Base-by-base conservation (phyloP, 2,888 invertebrate genomes). In the Apamea crenata region DNA sequence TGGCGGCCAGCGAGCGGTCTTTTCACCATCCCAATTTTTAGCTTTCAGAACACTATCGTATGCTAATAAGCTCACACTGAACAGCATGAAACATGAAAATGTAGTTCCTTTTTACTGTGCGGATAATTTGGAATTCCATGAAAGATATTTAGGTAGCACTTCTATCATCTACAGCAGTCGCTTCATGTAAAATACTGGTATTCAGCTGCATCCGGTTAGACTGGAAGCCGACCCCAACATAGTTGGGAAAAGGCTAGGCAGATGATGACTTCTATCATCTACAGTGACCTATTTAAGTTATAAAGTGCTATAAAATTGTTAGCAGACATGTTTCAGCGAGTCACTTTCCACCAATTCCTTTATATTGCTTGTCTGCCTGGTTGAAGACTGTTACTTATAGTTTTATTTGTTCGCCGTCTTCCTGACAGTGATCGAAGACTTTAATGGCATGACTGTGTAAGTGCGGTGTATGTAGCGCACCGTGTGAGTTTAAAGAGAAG, bases 31-130 rank as follows among this genome's bases (percentile, higher is more conserved):
- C 90, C 89, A 92, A 93, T 93, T 95, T 94, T 93, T 92, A 92
- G 91, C 92, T 93, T 94, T 93, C 90, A 92, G 89, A 93, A 91
- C 90, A 90, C 91, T 91, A 95, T 94, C 91, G 91, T 93, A 95
- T 94, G 94, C 93, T 95, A 95, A 95, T 95, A 95, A 93, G 94
- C 91, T 88, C 91, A 91, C 90, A 84, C 87, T 89, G 91, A 91
- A 88, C 84, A 85, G 84, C 83, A 88, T 89, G 89, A 90, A 92
- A 91, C 89, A 88, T 89, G 78, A 85, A 91, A 89, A 87, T 89
- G 87, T 82, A 84, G 87, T 90, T 71, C 68, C 72, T 73, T 80
- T 88, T 86, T 69, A 56, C 73, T 56, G 63, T 53, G 36, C 36
- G 40, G 44, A 53, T 85, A 77, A 80, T 83, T 83, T 83, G 14